Evolutionary conservation across 2,888 invertebrate species (phyloP), one percentile per base, ranked within the genome.

Genomic region (Acanthosepion lycidas): DNA sequence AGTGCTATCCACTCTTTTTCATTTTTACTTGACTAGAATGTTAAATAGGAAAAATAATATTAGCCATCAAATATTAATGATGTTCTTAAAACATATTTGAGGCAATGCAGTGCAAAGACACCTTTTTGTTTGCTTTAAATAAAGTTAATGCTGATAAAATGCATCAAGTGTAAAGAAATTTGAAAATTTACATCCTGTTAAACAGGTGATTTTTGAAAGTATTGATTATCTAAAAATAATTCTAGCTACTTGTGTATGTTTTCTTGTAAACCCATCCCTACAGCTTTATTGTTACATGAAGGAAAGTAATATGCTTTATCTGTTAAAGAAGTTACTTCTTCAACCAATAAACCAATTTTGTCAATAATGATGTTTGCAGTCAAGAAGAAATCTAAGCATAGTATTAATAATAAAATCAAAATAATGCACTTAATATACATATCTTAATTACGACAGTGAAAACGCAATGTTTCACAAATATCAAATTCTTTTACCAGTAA

Each of bases 171-270:
- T 28, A 28, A 78, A 78, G 78, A 78, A n/a, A 78, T 78, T 78
- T 78, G 9, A n/a, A 78, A 78, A 78, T 78, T 78, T n/a, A 78
- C n/a, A n/a, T 78, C n/a, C 78, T 78, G 78, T 78, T 78, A n/a
- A 78, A 78, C 78, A 78, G 64, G 78, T 78, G n/a, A 78, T 78
- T 78, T 78, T 78, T 78, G 78, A 78, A 78, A 78, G 78, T 78
- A 78, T 78, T 78, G 78, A 78, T 78, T 78, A 78, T 78, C 78
- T 78, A 78, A 78, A 78, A 78, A 78, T 78, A 78, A 78, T 78
- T n/a, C n/a, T 28, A 78, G 78, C 78, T 78, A 78, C 78, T 78
- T 78, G 59, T 59, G 59, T 59, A 59, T 59, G 59, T 59, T 23
- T 42, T 59, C 59, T 59, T 59, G 59, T 23, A 28, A 78, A 78